phyloP scores from a whole-genome alignment of 2,113 vertebrate species.

The Tetrao urogallus region DNA sequence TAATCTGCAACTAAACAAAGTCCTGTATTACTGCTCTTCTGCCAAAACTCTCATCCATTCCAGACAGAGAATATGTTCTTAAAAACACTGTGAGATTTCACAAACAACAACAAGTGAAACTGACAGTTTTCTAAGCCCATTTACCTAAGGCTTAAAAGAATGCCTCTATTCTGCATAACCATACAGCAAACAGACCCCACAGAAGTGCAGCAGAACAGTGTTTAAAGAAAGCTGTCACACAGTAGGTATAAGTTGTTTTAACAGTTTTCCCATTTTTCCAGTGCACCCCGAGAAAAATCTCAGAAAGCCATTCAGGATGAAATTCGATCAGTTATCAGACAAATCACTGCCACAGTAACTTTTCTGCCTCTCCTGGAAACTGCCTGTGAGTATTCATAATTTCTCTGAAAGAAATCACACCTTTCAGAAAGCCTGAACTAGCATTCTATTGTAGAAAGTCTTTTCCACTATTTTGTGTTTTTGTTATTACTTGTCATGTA shows the following conservation, averaged over 20 bases:
- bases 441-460: not conserved
- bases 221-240: not conserved
- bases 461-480: not conserved
- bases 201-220: not conserved
- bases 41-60: not conserved
- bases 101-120: not conserved
- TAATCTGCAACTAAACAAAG: not conserved
- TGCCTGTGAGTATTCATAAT: constrained; percentile 84
- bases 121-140: not conserved
- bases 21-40: not conserved
- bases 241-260: not conserved
- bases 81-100: not conserved
- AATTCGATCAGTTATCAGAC: constrained; percentile 94
- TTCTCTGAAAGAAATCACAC: accelerated
- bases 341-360: constrained; percentile 94
- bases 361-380: constrained; percentile 93
- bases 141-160: not conserved
- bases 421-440: not conserved
- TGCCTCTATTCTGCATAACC: not conserved
- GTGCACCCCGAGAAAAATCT: constrained; percentile 90
- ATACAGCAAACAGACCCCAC: not conserved
- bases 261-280: constrained; percentile 59
- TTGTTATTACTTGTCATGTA: not conserved
- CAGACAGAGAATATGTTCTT: not conserved
- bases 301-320: constrained; percentile 96